Conservation (phyloP, 2,888 invertebrate genomes). For the Lasioglossum villosulum region DNA sequence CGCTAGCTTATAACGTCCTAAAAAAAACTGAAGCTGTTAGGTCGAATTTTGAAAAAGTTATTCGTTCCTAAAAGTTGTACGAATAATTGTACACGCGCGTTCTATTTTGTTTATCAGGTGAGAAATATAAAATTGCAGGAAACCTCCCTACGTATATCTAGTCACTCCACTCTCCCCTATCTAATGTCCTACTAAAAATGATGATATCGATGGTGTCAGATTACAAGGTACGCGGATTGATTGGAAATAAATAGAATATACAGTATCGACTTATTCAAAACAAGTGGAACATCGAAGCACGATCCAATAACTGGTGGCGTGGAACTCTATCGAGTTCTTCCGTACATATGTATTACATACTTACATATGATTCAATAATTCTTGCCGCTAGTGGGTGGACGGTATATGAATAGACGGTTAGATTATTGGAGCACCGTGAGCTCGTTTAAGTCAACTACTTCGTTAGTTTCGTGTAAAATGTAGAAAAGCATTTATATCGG, state of each 20-base stretch:
- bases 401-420: neutral
- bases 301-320: neutral
- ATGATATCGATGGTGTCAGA: neutral
- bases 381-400: neutral
- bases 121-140: neutral
- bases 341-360: neutral
- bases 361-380: neutral
- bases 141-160: neutral
- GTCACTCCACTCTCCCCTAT: neutral
- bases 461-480: neutral
- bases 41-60: too few relatives aligned
- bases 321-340: neutral
- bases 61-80: too few relatives aligned
- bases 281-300: slow-evolving; percentile 12
- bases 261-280: slow-evolving; percentile 7
- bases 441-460: neutral
- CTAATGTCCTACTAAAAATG: neutral
- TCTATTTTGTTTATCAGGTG: neutral
- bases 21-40: too few relatives aligned
- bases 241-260: neutral
- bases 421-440: neutral
- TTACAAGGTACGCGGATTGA: neutral
- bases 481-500: neutral
- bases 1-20: too few relatives aligned
- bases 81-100: too few relatives aligned